These are phyloP conservation scores for Papilio glaucus DNA, from an alignment of 1,140 invertebrate genomes.

Conservation along the genomic window DNA sequence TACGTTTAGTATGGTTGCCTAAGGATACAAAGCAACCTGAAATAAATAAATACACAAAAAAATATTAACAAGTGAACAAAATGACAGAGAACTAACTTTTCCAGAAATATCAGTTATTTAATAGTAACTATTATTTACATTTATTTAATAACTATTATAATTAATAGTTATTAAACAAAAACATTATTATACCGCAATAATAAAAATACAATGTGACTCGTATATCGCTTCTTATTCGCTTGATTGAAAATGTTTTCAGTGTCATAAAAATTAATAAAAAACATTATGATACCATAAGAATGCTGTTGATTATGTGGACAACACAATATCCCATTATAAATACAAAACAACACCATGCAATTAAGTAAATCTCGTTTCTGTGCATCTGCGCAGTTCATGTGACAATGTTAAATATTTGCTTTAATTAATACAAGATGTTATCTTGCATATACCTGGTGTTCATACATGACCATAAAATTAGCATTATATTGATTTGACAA, in stretches of 20 bases:
- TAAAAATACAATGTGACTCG: background rate
- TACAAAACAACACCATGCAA: constrained; percentile 14
- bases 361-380: background rate
- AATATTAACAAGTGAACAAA: too few relatives aligned
- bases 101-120: too few relatives aligned
- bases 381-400: constrained; percentile 5
- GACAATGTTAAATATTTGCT: constrained; percentile 4
- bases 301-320: background rate
- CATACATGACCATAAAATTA: background rate
- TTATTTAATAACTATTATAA: too few relatives aligned
- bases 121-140: too few relatives aligned
- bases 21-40: too few relatives aligned
- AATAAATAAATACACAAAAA: too few relatives aligned
- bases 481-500: too few relatives aligned
- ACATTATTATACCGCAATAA: background rate
- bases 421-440: constrained; percentile 6
- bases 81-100: too few relatives aligned
- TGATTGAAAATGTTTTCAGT: background rate
- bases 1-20: too few relatives aligned
- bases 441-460: background rate
- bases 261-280: constrained; percentile 10
- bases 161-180: background rate
- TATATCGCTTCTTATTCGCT: background rate
- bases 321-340: constrained; percentile 11
- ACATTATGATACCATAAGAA: background rate